Evolutionary conservation across 2,113 vertebrate genomes (phyloP).

Genomic region (Leucoraja erinaceus): DNA sequence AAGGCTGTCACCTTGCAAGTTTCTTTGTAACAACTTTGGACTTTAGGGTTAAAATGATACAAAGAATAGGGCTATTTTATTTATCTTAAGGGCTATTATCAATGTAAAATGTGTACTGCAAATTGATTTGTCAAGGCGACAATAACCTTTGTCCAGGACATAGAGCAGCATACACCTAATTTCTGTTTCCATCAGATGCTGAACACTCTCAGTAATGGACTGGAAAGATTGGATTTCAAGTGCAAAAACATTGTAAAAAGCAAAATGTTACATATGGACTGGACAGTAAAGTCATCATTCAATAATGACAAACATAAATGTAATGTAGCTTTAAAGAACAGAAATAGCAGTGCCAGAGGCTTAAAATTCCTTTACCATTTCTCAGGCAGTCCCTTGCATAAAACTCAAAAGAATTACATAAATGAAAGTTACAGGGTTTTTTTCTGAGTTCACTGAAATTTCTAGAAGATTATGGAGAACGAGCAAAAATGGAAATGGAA

Average conservation of each 20-base stretch:
- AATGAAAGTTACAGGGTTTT: not conserved
- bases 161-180: not conserved
- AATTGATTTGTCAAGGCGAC: not conserved
- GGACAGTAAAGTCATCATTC: not conserved
- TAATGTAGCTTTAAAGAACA: not conserved
- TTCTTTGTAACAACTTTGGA: conserved; percentile 9
- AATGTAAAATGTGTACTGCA: not conserved
- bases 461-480: not conserved
- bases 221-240: not conserved
- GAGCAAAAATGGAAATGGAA: not conserved
- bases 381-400: not conserved
- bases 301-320: not conserved
- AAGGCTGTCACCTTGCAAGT: not conserved
- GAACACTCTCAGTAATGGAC: not conserved
- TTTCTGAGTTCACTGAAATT: not conserved
- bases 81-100: not conserved
- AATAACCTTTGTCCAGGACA: not conserved
- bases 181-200: conserved; percentile 11
- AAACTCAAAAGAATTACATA: not conserved
- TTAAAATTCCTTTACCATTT: not conserved
- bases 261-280: not conserved
- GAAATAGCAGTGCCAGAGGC: not conserved
- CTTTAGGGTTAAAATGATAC: not conserved
- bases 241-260: not conserved
- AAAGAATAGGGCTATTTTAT: not conserved